Percentiles rank a stretch among this genome's conserved stretches.
phyloP scores from a whole-genome alignment of 2,888 invertebrate genomes.

The Caenorhabditis afra region DNA sequence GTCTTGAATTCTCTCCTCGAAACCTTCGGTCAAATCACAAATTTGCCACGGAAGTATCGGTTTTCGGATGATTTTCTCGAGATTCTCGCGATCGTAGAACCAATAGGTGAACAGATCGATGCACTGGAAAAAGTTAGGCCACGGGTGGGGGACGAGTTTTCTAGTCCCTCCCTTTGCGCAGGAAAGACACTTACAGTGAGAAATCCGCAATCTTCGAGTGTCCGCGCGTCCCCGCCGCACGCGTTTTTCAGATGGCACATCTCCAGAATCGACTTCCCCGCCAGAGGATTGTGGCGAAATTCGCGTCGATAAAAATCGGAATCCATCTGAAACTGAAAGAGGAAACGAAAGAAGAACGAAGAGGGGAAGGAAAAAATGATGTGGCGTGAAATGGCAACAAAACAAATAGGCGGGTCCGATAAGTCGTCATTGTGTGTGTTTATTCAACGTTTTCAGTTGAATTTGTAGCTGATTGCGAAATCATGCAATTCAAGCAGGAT shows the following conservation, averaged over 20 bases:
- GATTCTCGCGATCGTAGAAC: slow-evolving; percentile 4
- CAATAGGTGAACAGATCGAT: slow-evolving; percentile 18
- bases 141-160: no score
- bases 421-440: no score
- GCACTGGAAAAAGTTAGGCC: slow-evolving; percentile 9
- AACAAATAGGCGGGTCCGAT: no score
- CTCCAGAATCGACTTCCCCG: slow-evolving; percentile 2
- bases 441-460: no score
- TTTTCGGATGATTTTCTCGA: neutral
- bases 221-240: slow-evolving; percentile 10
- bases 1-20: neutral
- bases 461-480: no score
- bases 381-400: no score
- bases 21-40: slow-evolving; percentile 11
- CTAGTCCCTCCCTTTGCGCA: neutral
- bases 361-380: no score
- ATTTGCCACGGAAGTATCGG: slow-evolving; percentile 15
- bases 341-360: no score
- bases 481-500: neutral
- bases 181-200: neutral
- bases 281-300: neutral
- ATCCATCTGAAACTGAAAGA: neutral
- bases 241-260: slow-evolving; percentile 14
- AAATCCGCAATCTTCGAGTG: slow-evolving; percentile 11
- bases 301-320: neutral